phyloP scores from a whole-genome alignment of 1,140 invertebrate species.

The Cydia fagiglandana region DNA sequence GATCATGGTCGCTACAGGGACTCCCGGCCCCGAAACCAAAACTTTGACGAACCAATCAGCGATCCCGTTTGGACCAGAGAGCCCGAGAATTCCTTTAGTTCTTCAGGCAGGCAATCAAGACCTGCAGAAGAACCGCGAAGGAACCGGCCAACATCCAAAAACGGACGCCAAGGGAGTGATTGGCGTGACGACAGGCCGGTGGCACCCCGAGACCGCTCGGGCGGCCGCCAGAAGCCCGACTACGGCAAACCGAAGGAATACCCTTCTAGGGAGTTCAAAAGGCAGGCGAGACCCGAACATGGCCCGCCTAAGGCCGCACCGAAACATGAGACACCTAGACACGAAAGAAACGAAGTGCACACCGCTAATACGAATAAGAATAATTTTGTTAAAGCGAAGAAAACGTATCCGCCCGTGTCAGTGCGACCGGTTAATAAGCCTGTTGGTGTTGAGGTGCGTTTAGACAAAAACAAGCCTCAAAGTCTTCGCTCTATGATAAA shows the following conservation, averaged over 20 bases:
- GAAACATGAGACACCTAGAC: background rate
- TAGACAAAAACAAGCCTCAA: conserved; percentile 1
- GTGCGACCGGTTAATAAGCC: background rate
- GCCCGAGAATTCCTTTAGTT: background rate
- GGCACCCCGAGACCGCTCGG: background rate
- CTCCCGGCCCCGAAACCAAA: background rate
- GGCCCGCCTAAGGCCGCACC: background rate
- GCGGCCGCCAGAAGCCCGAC: background rate
- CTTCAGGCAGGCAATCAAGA: background rate
- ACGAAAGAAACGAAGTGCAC: background rate
- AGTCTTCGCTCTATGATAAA: background rate
- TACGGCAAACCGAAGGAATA: conserved; percentile 1
- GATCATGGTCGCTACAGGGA: background rate
- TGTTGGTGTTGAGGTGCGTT: background rate
- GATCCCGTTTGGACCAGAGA: background rate
- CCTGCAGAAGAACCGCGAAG: background rate
- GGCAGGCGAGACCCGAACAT: background rate
- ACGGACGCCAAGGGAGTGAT: background rate
- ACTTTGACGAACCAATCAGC: background rate
- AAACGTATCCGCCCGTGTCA: background rate
- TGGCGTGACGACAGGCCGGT: background rate
- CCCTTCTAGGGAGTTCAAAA: background rate
- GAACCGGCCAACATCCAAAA: background rate
- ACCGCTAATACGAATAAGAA: background rate
- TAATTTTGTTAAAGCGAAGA: background rate